A percentile compares a stretch with the other conserved stretches of the same genome.
Evolutionary conservation across 2,113 vertebrate species (phyloP).

Genomic region (Mustela lutreola): DNA sequence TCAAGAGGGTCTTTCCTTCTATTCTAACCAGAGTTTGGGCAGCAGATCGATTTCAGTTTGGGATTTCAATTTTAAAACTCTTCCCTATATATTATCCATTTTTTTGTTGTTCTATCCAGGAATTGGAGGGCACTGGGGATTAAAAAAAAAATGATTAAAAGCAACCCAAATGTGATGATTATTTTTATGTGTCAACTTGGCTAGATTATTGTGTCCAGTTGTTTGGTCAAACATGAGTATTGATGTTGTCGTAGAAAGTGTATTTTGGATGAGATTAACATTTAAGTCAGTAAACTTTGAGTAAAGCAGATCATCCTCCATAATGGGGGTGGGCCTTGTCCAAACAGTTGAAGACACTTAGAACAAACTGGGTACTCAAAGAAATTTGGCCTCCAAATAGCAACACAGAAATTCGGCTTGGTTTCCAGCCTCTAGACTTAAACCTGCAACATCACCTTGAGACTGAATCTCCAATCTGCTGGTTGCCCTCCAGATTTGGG

Average conservation of each 20-base stretch:
- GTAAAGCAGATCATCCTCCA: not conserved
- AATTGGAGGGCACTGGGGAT: not conserved
- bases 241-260: not conserved
- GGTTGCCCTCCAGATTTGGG: not conserved
- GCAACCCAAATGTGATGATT: not conserved
- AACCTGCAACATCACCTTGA: not conserved
- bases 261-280: not conserved
- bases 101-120: not conserved
- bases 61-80: slow-evolving; percentile 17
- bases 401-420: not conserved
- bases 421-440: not conserved
- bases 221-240: not conserved
- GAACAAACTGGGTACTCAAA: not conserved
- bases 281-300: not conserved
- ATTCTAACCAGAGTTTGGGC: not conserved
- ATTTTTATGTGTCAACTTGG: not conserved
- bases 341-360: not conserved
- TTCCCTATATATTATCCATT: not conserved
- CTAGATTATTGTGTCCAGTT: not conserved
- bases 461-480: not conserved
- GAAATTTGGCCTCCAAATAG: not conserved
- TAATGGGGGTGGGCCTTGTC: not conserved
- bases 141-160: not conserved
- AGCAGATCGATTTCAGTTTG: not conserved
- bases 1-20: not conserved